phyloP scores from a whole-genome alignment of 2,113 vertebrate species.

The Nycticebus coucang region DNA sequence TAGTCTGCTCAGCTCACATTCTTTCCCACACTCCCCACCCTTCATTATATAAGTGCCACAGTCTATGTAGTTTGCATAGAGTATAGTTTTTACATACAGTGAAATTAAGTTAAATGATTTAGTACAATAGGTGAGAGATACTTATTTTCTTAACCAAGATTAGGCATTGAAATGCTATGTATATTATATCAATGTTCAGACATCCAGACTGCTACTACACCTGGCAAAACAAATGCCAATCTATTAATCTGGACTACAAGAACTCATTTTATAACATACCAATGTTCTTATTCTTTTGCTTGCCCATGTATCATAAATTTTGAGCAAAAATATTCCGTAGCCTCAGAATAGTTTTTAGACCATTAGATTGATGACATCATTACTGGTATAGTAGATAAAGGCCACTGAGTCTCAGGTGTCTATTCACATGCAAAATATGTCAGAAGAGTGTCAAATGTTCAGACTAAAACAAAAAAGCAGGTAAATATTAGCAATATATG shows the following conservation, averaged over 20 bases:
- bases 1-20: background rate
- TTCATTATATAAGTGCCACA: background rate
- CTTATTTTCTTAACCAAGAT: too few relatives aligned
- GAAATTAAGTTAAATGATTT: background rate
- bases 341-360: background rate
- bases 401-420: background rate
- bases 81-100: background rate
- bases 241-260: too few relatives aligned
- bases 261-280: background rate
- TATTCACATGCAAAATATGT: background rate
- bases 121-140: too few relatives aligned
- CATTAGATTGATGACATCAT: background rate
- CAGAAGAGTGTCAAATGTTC: too few relatives aligned
- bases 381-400: background rate
- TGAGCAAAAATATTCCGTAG: background rate
- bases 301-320: background rate
- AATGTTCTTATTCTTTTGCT: background rate
- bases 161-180: too few relatives aligned
- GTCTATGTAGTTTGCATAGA: background rate
- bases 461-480: too few relatives aligned
- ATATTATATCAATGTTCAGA: too few relatives aligned
- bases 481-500: too few relatives aligned
- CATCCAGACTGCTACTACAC: too few relatives aligned
- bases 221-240: too few relatives aligned
- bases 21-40: background rate